Evolutionary conservation across 2,797 vertebrate genomes (phyloP).

Genomic region (Choloepus didactylus): DNA sequence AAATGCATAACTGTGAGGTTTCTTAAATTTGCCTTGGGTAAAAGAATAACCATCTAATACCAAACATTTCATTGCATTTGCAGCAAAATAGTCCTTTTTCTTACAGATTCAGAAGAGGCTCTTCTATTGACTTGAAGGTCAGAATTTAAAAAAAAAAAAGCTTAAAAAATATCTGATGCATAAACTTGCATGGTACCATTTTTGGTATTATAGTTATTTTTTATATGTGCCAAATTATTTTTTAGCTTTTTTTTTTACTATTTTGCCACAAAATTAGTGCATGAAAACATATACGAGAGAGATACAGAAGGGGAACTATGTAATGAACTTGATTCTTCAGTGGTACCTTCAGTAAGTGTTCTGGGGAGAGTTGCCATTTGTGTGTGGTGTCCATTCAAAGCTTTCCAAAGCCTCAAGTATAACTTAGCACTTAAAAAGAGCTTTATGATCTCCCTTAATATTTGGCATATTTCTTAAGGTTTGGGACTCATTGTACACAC

Average conservation of each 20-base stretch:
- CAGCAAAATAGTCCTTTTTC: not conserved
- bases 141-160: not conserved
- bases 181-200: not conserved
- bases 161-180: not conserved
- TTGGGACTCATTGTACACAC: not conserved
- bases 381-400: not conserved
- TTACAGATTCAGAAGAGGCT: not conserved
- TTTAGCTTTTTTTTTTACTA: not conserved
- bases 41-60: conserved; percentile 40
- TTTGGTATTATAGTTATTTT: conserved; percentile 1
- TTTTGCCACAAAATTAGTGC: not conserved
- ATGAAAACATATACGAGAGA: not conserved
- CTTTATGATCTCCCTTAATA: too few species aligned
- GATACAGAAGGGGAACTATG: not conserved
- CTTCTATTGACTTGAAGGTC: not conserved
- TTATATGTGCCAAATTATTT: not conserved
- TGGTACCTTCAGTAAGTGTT: too few species aligned
- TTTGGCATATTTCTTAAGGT: not conserved
- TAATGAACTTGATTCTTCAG: not conserved
- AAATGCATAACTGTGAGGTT: conserved; percentile 46
- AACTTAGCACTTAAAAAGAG: not conserved
- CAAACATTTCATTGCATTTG: conserved; percentile 52
- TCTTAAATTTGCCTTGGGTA: conserved; percentile 66
- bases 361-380: not conserved
- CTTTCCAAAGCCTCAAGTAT: not conserved